Evolutionary conservation across 2,888 invertebrate genomes (phyloP), one percentile per base, ranked within the genome.

Genomic region (Xanthia togata): DNA sequence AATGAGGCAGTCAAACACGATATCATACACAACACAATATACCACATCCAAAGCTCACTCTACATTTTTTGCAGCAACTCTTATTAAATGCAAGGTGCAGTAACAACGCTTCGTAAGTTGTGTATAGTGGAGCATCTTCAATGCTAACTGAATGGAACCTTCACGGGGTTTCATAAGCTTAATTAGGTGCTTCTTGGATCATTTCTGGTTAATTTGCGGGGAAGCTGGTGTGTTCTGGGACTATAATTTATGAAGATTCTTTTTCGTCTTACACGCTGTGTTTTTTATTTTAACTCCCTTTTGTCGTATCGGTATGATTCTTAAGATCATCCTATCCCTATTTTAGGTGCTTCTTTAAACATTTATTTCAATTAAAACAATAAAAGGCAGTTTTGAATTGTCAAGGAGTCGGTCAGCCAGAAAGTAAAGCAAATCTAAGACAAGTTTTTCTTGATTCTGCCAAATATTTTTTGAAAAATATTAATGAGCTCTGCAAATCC

Each of bases 81-180:
- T 65, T 35, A 63, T 73, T 64, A 70, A 75, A 78, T 75, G 38
- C 62, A 71, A 73, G 71, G 55, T 64, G 60, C 65, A 71, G 72
- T 17, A 72, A 74, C 60, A 77, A 72, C 68, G 76, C 76, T 76
- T 41, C 44, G 31, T 72, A 78, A 77, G 53, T 77, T 62, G 38
- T 73, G 50, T 63, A 65, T 20, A 60, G 44, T 38, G 14, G 55
- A 73, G 75, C 70, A 69, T 67, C 73, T 63, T 74, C 65, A 78
- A 60, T 64, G 55, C 62, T 17, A 60, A 67, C 53, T 70, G 59
- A 82, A 81, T 73, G 1, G 50, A 64, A 68, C 59, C 63, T 64
- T 68, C 38, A 47, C n/a, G 14, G 47, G 26, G 1, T 14, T 72
- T 75, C 57, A 73, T 73, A 72, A 80, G 55, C 73, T 68, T 84